These are phyloP conservation scores for Platyrinchus mystaceus DNA, from an alignment of 2,797 vertebrate species.

Conservation along the genomic window DNA sequence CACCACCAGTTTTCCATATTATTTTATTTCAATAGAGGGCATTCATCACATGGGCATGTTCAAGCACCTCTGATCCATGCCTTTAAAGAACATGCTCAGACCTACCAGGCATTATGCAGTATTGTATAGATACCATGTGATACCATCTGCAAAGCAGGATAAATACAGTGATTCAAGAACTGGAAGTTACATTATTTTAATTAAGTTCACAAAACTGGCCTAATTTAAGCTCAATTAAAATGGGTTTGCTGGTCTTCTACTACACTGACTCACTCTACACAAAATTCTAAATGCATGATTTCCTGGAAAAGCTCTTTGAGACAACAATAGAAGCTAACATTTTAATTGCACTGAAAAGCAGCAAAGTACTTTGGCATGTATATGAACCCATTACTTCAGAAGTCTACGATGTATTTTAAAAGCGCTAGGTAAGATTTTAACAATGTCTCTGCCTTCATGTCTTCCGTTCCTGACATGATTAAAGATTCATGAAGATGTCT, in stretches of 20 bases:
- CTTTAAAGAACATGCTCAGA: background rate
- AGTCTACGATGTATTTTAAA: constrained; percentile 13
- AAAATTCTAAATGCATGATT: background rate
- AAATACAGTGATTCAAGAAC: background rate
- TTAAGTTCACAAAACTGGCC: background rate
- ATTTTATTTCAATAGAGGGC: background rate
- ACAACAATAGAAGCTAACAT: constrained; percentile 10
- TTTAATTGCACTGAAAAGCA: constrained; percentile 30
- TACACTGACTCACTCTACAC: background rate
- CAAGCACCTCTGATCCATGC: background rate
- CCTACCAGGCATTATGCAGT: background rate
- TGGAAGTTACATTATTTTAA: background rate
- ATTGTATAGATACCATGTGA: background rate
- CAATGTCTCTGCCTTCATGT: background rate
- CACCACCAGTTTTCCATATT: background rate
- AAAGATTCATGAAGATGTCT: background rate
- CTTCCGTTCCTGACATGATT: background rate
- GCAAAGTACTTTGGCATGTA: background rate
- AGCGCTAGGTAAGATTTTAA: background rate
- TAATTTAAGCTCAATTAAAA: constrained; percentile 28
- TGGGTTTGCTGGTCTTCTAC: background rate
- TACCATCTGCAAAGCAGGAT: background rate
- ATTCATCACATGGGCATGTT: background rate
- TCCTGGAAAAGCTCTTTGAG: background rate
- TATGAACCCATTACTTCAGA: constrained; percentile 17